phyloP scores from a whole-genome alignment of 2,113 vertebrate species.

The Sturnus vulgaris region DNA sequence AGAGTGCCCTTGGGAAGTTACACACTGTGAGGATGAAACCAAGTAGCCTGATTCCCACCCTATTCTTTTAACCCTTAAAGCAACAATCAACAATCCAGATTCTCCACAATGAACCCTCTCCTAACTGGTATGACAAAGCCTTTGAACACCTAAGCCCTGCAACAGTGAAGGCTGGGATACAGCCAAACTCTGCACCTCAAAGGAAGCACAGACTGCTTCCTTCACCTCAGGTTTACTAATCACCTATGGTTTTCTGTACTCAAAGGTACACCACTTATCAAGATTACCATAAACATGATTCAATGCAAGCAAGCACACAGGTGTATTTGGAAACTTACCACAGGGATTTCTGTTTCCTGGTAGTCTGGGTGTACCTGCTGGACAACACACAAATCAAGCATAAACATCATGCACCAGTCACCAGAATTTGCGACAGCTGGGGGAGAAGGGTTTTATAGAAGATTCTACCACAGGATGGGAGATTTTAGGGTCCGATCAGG shows the following conservation, averaged over 20 bases:
- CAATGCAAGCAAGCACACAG: background rate
- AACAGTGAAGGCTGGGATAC: background rate
- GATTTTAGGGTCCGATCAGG: background rate
- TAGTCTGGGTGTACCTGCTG: conserved; percentile 47
- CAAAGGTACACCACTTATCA: background rate
- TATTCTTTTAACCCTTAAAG: background rate
- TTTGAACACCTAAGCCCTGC: background rate
- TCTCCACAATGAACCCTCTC: background rate
- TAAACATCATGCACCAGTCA: background rate
- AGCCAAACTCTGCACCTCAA: background rate
- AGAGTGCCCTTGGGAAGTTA: background rate
- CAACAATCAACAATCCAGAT: background rate
- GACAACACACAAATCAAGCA: background rate
- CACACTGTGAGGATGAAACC: background rate
- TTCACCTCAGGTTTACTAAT: background rate
- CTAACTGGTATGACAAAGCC: background rate
- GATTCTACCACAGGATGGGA: background rate
- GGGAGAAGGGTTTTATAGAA: background rate
- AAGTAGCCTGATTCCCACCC: background rate
- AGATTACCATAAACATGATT: background rate
- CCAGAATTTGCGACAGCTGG: background rate
- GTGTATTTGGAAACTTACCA: conserved; percentile 16
- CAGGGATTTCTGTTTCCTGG: conserved; percentile 28
- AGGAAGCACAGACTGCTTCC: background rate
- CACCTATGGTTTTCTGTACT: background rate